Evolutionary conservation across 2,888 invertebrate species (phyloP), one percentile per base, ranked within the genome.

Genomic region (Eupithecia centaureata): DNA sequence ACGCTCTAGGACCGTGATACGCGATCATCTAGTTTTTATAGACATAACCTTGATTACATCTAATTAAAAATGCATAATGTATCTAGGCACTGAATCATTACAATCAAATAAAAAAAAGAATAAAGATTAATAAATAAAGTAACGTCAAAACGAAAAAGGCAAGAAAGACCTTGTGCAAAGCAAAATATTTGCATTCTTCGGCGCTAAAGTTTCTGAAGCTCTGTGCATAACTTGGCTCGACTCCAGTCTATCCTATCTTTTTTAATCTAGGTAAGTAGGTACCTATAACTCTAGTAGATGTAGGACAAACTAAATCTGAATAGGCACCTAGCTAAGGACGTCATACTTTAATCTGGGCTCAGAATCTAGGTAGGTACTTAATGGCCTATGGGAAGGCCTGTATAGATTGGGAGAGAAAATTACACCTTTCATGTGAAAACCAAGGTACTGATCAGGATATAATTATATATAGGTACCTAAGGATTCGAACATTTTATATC

Each of bases 1-100:
- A 86, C 84, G 86, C 77, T 79, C 79, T 79, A 79, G 81, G 84
- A 82, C 78, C 88, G 86, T 86, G 87, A 58, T 65, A 22, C 35
- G 22, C 33, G 54, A 63, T 38, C 30, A 65, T n/a, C 38, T 56
- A 63, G 12, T 28, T 56, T 28, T 51, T 25, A 13, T 22, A 32
- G 2, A 32, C 57, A n/a, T 57, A 30, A 57, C 12, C 30, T 22
- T 22, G 47, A 22, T 47, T 47, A 47, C 2, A 2, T 22, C 18
- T 47, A 12, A 22, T 22, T 47, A 10, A 22, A 22, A 12, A 47
- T 1, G 18, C 18, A 38, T 35, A n/a, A 35, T n/a, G n/a, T n/a
- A 5, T 35, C 15, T 35, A 2, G 38, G 38, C 8, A n/a, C 5
- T 5, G n/a, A 38, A 2, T n/a, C 7, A 0, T 38, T 25, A n/a